Percentiles rank a stretch among this genome's conserved stretches.
Conservation (phyloP, 2,888 invertebrate species). For the Synanthedon tipuliformis region DNA sequence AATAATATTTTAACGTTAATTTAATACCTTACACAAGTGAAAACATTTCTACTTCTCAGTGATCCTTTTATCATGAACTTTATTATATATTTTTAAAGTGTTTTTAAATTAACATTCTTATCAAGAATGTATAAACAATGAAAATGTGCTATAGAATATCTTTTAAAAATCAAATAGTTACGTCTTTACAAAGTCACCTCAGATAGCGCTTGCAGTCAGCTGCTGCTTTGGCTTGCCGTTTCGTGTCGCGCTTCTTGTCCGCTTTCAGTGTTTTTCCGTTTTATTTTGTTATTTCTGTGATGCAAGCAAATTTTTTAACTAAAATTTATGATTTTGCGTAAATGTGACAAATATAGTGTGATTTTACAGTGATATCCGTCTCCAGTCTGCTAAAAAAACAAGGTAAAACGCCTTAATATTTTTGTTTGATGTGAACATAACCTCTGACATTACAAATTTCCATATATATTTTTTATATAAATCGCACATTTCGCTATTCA, state of each 20-base stretch:
- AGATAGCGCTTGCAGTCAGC: conserved; percentile 68
- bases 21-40: too few relatives aligned
- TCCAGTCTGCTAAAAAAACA: conserved; percentile 43
- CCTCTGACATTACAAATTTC: conserved; percentile 51
- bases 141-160: too few relatives aligned
- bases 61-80: too few relatives aligned
- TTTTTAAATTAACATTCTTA: too few relatives aligned
- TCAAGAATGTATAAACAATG: too few relatives aligned
- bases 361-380: conserved; percentile 50
- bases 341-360: conserved; percentile 55
- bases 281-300: conserved; percentile 71
- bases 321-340: conserved; percentile 49
- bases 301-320: conserved; percentile 65
- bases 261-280: conserved; percentile 71
- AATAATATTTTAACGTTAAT: too few relatives aligned
- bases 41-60: too few relatives aligned
- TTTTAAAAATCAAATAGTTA: not conserved
- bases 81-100: too few relatives aligned
- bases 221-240: conserved; percentile 77
- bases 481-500: not conserved
- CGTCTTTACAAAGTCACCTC: conserved; percentile 46
- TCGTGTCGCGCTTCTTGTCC: conserved; percentile 73
- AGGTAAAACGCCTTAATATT: conserved; percentile 70
- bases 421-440: conserved; percentile 69
- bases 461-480: conserved; percentile 18